Percentiles rank a stretch among this genome's conserved stretches.
These are phyloP conservation scores for Prietella phreatophila DNA, from an alignment of 2,113 vertebrate genomes.

Conservation along the genomic window DNA sequence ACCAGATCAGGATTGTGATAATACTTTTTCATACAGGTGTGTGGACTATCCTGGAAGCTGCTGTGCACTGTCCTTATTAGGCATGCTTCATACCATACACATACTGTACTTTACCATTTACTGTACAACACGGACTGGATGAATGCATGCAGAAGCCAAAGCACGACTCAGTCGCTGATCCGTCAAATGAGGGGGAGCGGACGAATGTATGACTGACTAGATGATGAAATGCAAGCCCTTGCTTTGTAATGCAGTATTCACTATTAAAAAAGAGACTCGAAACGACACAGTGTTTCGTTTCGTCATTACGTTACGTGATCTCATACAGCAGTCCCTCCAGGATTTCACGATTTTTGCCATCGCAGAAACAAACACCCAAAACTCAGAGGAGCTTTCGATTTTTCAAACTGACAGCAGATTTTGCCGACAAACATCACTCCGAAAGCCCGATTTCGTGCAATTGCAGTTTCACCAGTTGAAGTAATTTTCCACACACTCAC, in stretches of 20 bases:
- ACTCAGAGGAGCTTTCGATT: too few relatives aligned
- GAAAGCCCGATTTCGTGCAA: too few relatives aligned
- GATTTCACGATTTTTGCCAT: too few relatives aligned
- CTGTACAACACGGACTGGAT: not conserved
- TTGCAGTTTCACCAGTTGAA: too few relatives aligned
- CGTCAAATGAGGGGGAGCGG: not conserved
- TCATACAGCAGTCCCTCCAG: not conserved
- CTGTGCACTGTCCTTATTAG: slow-evolving; percentile 32
- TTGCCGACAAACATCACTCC: too few relatives aligned
- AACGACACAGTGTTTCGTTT: not conserved
- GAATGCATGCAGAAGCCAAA: slow-evolving; percentile 36
- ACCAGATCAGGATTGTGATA: not conserved
- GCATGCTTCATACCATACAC: slow-evolving; percentile 39
- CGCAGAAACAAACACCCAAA: too few relatives aligned
- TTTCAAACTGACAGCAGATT: too few relatives aligned
- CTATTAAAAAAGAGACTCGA: slow-evolving; percentile 47
- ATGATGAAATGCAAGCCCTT: slow-evolving; percentile 23
- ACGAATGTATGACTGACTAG: slow-evolving; percentile 16
- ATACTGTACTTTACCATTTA: slow-evolving; percentile 21
- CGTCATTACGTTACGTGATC: not conserved
- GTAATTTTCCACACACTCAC: too few relatives aligned
- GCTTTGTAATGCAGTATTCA: slow-evolving; percentile 50
- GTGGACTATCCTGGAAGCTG: slow-evolving; percentile 33
- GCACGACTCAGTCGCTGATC: slow-evolving; percentile 15
- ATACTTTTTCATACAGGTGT: not conserved